Conservation (phyloP, 2,113 vertebrate species). For the Cyanoramphus novaezelandiae region DNA sequence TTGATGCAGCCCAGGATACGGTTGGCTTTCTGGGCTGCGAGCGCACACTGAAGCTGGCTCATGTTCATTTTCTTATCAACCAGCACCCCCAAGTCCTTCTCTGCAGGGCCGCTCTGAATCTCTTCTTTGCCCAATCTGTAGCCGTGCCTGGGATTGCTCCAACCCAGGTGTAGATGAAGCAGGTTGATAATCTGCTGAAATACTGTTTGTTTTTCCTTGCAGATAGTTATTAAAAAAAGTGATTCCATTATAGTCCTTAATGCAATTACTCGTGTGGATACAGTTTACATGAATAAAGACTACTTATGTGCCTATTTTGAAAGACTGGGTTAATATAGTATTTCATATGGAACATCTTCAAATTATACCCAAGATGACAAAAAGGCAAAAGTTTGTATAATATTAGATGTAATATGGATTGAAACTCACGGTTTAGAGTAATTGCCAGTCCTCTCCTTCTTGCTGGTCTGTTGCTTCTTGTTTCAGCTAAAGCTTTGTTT, state of each 20-base stretch:
- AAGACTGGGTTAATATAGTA: background rate
- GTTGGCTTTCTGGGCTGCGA: no score
- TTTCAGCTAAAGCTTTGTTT: background rate
- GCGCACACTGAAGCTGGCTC: no score
- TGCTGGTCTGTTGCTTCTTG: background rate
- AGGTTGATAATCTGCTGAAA: background rate
- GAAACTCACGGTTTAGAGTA: background rate
- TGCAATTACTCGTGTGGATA: background rate
- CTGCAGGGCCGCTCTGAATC: no score
- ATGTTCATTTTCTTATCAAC: no score
- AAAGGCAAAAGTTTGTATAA: background rate
- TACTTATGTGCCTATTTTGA: background rate
- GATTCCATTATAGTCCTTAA: background rate
- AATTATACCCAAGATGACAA: background rate
- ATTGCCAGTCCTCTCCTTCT: background rate
- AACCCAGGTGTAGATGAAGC: background rate
- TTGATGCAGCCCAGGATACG: no score
- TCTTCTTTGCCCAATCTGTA: no score
- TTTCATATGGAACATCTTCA: background rate
- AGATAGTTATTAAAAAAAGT: background rate
- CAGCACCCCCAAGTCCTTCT: no score
- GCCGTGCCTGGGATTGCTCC: no score
- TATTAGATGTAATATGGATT: background rate
- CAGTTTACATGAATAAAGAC: background rate
- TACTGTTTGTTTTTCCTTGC: background rate